A percentile compares a stretch with the other conserved stretches of the same genome.
phyloP scores from a whole-genome alignment of 2,888 invertebrate genomes.

The Aphrophora alni region DNA sequence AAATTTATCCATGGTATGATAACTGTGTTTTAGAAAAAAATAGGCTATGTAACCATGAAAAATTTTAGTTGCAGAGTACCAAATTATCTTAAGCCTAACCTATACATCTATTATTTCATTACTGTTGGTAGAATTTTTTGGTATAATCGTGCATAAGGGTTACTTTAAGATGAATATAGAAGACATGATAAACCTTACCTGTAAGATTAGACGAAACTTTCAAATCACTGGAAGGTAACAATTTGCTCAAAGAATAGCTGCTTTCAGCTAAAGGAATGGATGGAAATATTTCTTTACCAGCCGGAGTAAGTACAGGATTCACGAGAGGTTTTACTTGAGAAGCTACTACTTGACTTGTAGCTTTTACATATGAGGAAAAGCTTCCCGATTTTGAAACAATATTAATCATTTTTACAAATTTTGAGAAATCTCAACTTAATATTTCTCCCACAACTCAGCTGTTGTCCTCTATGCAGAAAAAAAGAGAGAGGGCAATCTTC shows the following conservation, averaged over 20 bases:
- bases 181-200: slow-evolving; percentile 65
- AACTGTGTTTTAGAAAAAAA: too few relatives aligned
- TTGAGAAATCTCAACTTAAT: neutral
- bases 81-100: too few relatives aligned
- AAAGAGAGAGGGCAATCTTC: slow-evolving; percentile 37
- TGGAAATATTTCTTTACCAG: slow-evolving; percentile 58
- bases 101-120: too few relatives aligned
- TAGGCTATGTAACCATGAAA: too few relatives aligned
- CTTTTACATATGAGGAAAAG: slow-evolving; percentile 71
- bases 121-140: too few relatives aligned
- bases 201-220: slow-evolving; percentile 65
- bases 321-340: slow-evolving; percentile 67
- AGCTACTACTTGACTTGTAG: slow-evolving; percentile 71
- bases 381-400: slow-evolving; percentile 70
- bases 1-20: too few relatives aligned
- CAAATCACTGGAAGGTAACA: slow-evolving; percentile 67
- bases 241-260: slow-evolving; percentile 64
- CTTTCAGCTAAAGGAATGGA: slow-evolving; percentile 53
- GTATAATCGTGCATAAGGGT: too few relatives aligned
- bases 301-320: slow-evolving; percentile 59
- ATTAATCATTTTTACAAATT: slow-evolving; percentile 65
- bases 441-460: slow-evolving; percentile 30
- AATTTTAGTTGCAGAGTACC: too few relatives aligned
- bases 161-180: too few relatives aligned
- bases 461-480: slow-evolving; percentile 19